phyloP scores from a whole-genome alignment of 2,113 vertebrate species.

The Bos taurus region DNA sequence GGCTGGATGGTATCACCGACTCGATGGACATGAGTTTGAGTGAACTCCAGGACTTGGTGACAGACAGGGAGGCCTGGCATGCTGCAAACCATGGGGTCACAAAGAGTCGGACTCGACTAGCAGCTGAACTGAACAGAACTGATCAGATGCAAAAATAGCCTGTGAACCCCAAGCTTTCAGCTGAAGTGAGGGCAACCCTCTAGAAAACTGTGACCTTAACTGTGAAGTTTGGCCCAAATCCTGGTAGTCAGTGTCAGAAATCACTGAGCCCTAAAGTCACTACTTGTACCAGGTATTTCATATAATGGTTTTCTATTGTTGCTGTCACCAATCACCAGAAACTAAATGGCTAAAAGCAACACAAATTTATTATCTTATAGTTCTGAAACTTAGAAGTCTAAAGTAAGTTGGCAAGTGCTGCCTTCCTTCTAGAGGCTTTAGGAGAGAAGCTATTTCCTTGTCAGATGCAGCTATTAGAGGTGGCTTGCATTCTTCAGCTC shows the following conservation, averaged over 20 bases:
- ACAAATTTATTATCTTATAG: neutral
- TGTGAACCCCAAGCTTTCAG: neutral
- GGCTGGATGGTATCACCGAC: too few relatives aligned
- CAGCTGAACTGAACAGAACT: neutral
- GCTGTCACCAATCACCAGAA: neutral
- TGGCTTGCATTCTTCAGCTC: neutral
- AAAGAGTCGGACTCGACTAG: too few relatives aligned
- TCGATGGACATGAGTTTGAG: too few relatives aligned
- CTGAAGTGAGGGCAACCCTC: neutral
- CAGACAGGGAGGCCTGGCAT: too few relatives aligned
- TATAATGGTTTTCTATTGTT: neutral
- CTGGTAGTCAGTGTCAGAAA: neutral
- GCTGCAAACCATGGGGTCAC: rapidly evolving
- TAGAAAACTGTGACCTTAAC: neutral
- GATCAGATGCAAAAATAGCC: neutral
- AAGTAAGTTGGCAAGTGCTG: neutral
- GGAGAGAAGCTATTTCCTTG: neutral
- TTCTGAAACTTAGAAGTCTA: neutral
- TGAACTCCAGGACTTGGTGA: too few relatives aligned
- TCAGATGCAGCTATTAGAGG: too few relatives aligned
- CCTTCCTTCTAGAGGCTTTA: neutral
- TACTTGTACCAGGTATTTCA: neutral
- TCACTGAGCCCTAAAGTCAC: neutral
- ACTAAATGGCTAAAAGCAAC: neutral
- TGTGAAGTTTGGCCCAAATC: neutral